Evolutionary conservation across 2,888 invertebrate genomes (phyloP), one percentile per base, ranked within the genome.

Genomic region (Yponomeuta cagnagella): DNA sequence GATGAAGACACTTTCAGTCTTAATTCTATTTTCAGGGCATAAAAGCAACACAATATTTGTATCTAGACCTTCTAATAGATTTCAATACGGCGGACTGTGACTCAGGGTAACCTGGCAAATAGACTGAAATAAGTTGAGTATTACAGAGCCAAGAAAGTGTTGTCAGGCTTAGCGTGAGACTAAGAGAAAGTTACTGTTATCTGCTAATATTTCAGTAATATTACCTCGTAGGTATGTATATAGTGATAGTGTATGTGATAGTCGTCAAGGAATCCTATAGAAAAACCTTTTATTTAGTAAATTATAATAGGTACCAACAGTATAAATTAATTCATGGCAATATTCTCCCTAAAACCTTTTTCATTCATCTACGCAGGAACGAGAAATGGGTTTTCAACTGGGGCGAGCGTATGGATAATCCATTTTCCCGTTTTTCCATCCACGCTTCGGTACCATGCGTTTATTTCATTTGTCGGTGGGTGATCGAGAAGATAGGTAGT

Each of bases 1-100:
- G 73, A 79, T 79, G 78, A 81, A 80, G 43, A 43, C 78, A 78
- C 74, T 72, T 58, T 78, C 69, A 48, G 69, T 58, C 52, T 15
- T 15, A 43, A 74, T 15, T 63, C 66, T 70, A 70, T 67, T 67
- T 70, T 58, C 52, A 58, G 70, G 31, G 5, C 33, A 23, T 12
- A 65, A 30, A 65, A 65, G 12, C 65, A 65, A 65, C 30, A 65
- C 65, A 33, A 65, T 30, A 33, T 65, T 65, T 30, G 65, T 65
- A 65, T 70, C 73, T 73, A 73, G 66, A 65, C 43, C 23, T 48
- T 5, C 23, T 48, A 68, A 48, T 69, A 69, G 65, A 10, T 65
- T 31, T 65, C 30, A 65, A 33, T 30, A 1, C 68, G 71, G 67
- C 70, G 71, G 10, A 69, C 67, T 71, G 10, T 58, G 52, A 58